Evolutionary conservation across 2,113 vertebrate genomes (phyloP), one percentile per base, ranked within the genome.

Genomic region (Bufo gargarizans): DNA sequence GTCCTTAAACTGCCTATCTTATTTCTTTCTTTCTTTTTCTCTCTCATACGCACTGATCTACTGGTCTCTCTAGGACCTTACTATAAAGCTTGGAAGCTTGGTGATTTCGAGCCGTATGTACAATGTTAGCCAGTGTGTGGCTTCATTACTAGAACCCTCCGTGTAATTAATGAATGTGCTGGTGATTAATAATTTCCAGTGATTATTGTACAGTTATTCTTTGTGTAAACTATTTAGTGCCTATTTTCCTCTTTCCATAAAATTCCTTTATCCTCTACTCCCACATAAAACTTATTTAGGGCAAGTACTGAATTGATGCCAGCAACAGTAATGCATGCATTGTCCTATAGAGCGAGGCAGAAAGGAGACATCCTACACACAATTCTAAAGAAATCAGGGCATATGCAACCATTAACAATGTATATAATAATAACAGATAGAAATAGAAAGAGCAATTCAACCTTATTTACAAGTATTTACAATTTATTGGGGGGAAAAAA

Each of bases 141-240:
- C 79, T 83, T 88, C 20, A 83, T 88, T 88, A 88, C 69, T 63
- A 55, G 6, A 83, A 33, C 43, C 6, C 47, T 88, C 69, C 81
- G 67, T 43, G 80, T 77, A 88, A 88, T 88, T 83, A 88, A 83
- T 63, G 69, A 45, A 61, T 76, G 76, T 58, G 56, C 87, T 56
- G 79, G 80, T 77, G 47, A 83, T 65, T 80, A 82, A 84, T 88
- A 82, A 87, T 69, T 87, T 81, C 59, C 56, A 11, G 14, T 87
- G 85, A 79, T 86, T 82, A 82, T 87, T 87, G 78, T 49, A 69
- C 86, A 87, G 65, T 82, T 67, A 87, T 82, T 87, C 78, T 87
- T 17, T 53, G 53, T 82, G 67, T 19, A 82, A 87, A 81, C 50
- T 87, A 61, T 43, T 81, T 17, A 20, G 8, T 77, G 65, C 50